Evolutionary conservation across 1,140 invertebrate species (phyloP), one percentile per base, ranked within the genome.

Genomic region (Pinna nobilis): DNA sequence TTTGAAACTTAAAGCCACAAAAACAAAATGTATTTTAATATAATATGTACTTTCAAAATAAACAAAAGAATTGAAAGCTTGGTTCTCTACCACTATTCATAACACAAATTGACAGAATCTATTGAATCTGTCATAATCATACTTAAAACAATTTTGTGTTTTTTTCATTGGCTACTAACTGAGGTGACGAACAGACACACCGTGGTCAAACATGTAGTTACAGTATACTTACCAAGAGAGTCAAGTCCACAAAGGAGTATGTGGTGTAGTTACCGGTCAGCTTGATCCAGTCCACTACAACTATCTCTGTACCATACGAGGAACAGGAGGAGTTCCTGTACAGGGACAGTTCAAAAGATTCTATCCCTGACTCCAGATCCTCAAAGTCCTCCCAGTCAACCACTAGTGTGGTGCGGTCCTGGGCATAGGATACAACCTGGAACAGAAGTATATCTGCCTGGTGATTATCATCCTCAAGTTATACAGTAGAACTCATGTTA

Each of bases 361-460:
- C 57, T 15, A 84, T 75, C 2, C 73, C 78, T 18, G 79, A 80
- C 25, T 84, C 83, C 0, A 28, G 23, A 51, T 84, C 83, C 6
- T 37, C 37, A 53, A 80, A 82, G 3, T 59, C 70, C 57, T 76
- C 57, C 83, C 81, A 84, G 37, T 76, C 53, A 2, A 79, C 70
- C 11, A 57, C 63, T 5, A 84, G n/a, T 15, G 53, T 39, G 2
- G 41, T 55, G 32, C 50, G 53, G 11, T 28, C 66, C 15, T 47
- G 23, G 3, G 79, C 60, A 67, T 78, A 84, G 3, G 77, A 47
- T n/a, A 83, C 15, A 65, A 60, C 25, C 83, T 84, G 65, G 2
- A 74, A 73, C 61, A 0, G 23, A 23, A 35, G 25, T 20, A n/a
- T n/a, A n/a, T n/a, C n/a, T n/a, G n/a, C 44, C 15, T 20, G 20